phyloP scores from a whole-genome alignment of 2,797 vertebrate species.

The Semotilus atromaculatus region DNA sequence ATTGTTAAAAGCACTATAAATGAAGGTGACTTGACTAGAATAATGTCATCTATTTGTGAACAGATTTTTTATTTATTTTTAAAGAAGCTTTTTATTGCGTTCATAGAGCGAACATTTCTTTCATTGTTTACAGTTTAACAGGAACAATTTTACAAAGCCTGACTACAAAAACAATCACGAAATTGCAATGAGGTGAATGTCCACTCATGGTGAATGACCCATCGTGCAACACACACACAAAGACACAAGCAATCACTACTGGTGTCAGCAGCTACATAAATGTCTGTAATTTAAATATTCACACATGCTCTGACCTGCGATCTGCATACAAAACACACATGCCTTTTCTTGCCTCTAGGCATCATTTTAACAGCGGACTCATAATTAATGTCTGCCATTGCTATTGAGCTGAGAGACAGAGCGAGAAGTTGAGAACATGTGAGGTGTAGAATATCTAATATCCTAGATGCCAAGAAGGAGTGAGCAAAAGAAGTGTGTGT shows the following conservation, averaged over 20 bases:
- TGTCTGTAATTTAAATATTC: slow-evolving; percentile 20
- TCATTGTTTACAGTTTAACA: too few species aligned
- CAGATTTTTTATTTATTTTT: too few species aligned
- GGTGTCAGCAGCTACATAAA: slow-evolving; percentile 5
- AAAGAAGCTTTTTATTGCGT: too few species aligned
- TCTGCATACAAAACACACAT: slow-evolving; percentile 8
- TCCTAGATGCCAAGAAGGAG: slow-evolving; percentile 19
- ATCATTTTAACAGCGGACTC: slow-evolving; percentile 52
- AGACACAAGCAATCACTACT: background rate
- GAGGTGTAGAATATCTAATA: slow-evolving; percentile 52
- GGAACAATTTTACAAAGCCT: background rate
- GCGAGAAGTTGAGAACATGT: slow-evolving; percentile 1
- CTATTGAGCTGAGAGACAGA: slow-evolving; percentile 33
- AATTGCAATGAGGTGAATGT: background rate
- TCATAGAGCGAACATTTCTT: too few species aligned
- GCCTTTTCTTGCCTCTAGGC: slow-evolving; percentile 31
- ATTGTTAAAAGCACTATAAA: too few species aligned
- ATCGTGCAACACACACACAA: slow-evolving; percentile 10
- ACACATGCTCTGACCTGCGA: slow-evolving; percentile 23
- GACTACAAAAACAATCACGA: background rate
- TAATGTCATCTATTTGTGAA: too few species aligned
- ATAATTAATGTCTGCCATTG: slow-evolving; percentile 60
- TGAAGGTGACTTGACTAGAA: too few species aligned
- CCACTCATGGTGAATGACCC: slow-evolving; percentile 5
- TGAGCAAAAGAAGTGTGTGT: background rate